Evolutionary conservation across 2,888 invertebrate genomes (phyloP), one percentile per base, ranked within the genome.

Genomic region (Onchidella celtica): DNA sequence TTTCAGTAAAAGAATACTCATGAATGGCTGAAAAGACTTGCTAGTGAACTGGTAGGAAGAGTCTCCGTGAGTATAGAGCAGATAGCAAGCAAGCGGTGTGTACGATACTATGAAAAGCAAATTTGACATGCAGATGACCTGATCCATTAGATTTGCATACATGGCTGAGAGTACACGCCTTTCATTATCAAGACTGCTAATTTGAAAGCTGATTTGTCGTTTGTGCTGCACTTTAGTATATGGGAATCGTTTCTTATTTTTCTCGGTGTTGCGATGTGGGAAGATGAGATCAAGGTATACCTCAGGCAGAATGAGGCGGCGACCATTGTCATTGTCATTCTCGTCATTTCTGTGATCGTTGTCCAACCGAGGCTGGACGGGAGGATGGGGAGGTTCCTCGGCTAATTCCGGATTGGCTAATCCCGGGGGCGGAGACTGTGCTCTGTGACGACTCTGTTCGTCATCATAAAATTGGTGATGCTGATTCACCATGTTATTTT

Each of bases 361-460:
- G 17, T 47, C 47, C 9, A 11, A 47, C 9, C 47, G 47, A 47
- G 47, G 47, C 47, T 6, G 47, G 17, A 47, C 47, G 17, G 47
- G 47, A 47, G 47, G 47, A 11, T 47, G 47, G 47, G 47, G 47
- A 11, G 47, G 47, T 6, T 6, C 47, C 47, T 47, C 9, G 6
- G 47, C 47, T 47, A 47, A 17, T 1, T 24, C 34, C 0, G 32
- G 57, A 34, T 72, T 72, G 29, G 14, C 17, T 9, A 3, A n/a
- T 17, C 32, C 21, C 32, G 72, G 72, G 29, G 72, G 72, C n/a
- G 72, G 72, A 57, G 72, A 72, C 24, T 72, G 72, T 34, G 57
- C 57, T 4, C 34, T 24, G 32, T 72, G 72, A 57, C 72, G 72
- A 24, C n/a, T 57, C 2, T 34, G 57, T 9, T 72, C 72, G 57